Base-by-base conservation (phyloP, 2,113 vertebrate species). In the Symphodus melops region DNA sequence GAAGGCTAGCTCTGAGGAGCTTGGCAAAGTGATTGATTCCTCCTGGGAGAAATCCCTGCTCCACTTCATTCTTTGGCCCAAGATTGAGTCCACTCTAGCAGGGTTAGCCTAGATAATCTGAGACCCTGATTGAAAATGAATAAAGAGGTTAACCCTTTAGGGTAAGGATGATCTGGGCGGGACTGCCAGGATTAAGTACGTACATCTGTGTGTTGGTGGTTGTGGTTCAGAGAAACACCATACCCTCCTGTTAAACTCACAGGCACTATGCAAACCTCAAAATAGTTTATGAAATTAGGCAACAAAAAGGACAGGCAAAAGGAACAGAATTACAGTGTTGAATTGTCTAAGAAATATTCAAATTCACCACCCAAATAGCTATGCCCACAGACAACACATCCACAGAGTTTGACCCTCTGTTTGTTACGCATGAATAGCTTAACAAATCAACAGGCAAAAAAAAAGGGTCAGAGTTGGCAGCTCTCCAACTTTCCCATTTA, bases 81-180 rank as follows among this genome's bases (percentile, higher is more conserved):
- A 91, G 89, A 90, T 88, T 86, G 89, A 92, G 86, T 87, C 83
- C 85, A 87, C 83, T 83, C 86, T 81, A 83, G 71, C 69, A 79
- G 82, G 84, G 86, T 86, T 87, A 82, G 86, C 84, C 76, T 77
- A 83, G 88, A 91, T 93, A 89, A 92, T 92, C 91, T 90, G 76
- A 37, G 41, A 65, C 51, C 69, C 77, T 92, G 92, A 93, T 92
- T 90, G 91, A 91, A 91, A 91, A 85, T 83, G 86, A 91, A 90
- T 87, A 74, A 86, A 83, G 79, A 81, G 80, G 81, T 90, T 90
- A 89, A 91, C 89, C 73, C 86, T 83, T 81, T 68, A 39, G 60
- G 69, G 72, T 63, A 54, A 62, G 63, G 68, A 83, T 86, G 77
- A 90, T 90, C 71, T 84, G 71, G 63, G 68, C 70, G 17, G 17